phyloP scores from a whole-genome alignment of 2,797 vertebrate genomes.

The Chiloscyllium punctatum region DNA sequence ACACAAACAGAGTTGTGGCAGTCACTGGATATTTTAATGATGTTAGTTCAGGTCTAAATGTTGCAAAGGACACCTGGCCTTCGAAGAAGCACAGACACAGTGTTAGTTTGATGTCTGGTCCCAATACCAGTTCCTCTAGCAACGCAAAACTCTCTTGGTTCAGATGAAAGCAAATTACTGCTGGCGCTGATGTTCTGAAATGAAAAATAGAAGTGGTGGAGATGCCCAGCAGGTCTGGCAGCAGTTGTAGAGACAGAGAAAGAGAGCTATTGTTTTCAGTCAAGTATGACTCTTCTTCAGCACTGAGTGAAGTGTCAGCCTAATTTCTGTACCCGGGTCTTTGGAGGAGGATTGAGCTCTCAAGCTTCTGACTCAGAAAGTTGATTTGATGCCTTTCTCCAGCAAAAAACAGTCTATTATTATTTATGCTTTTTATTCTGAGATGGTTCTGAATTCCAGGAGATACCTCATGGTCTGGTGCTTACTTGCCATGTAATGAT shows the following conservation, averaged over 20 bases:
- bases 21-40: background rate
- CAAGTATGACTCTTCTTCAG: too few species aligned
- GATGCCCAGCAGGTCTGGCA: too few species aligned
- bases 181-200: too few species aligned
- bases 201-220: too few species aligned
- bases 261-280: too few species aligned
- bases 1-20: background rate
- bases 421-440: conserved; percentile 4
- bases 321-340: background rate
- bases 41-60: background rate
- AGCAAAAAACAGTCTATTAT: background rate
- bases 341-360: background rate
- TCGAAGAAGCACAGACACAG: background rate
- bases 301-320: background rate
- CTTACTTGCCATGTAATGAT: background rate
- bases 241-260: too few species aligned
- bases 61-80: background rate
- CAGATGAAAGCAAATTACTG: too few species aligned
- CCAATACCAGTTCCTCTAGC: background rate
- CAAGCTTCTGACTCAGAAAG: background rate
- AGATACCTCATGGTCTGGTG: background rate
- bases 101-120: background rate
- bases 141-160: background rate
- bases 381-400: background rate
- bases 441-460: background rate